Conservation (phyloP, 2,888 invertebrate species). For the Mayetiola destructor region DNA sequence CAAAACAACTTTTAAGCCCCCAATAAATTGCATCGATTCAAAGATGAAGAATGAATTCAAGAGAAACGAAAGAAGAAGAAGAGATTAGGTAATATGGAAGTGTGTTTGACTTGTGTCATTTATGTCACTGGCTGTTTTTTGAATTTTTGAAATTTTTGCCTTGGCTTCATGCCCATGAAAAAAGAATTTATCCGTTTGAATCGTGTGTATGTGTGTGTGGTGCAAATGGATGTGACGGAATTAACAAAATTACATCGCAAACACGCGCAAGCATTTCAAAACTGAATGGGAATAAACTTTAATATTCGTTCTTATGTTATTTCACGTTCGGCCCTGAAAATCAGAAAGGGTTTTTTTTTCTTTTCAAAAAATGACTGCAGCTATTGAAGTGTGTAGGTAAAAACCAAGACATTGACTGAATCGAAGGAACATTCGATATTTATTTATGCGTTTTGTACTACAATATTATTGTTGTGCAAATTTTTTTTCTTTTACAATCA, state of each 20-base stretch:
- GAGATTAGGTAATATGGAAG: constrained; percentile 15
- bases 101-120: constrained; percentile 15
- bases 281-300: too few species aligned
- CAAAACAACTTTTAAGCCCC: too few species aligned
- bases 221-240: background rate
- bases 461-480: constrained; percentile 9
- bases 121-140: background rate
- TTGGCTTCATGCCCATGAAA: constrained; percentile 2
- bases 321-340: background rate
- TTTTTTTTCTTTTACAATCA: background rate
- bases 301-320: background rate
- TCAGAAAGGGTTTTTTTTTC: constrained; percentile 7
- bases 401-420: background rate
- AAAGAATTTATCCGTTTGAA: too few species aligned
- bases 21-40: too few species aligned
- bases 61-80: background rate
- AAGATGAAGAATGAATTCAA: too few species aligned
- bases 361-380: background rate
- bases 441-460: constrained; percentile 6
- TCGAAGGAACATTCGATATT: background rate
- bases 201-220: too few species aligned
- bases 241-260: constrained; percentile 3
- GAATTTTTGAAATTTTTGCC: background rate
- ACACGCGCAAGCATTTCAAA: background rate
- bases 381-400: background rate